phyloP scores from a whole-genome alignment of 2,888 invertebrate species.

The Cactoblastis cactorum region DNA sequence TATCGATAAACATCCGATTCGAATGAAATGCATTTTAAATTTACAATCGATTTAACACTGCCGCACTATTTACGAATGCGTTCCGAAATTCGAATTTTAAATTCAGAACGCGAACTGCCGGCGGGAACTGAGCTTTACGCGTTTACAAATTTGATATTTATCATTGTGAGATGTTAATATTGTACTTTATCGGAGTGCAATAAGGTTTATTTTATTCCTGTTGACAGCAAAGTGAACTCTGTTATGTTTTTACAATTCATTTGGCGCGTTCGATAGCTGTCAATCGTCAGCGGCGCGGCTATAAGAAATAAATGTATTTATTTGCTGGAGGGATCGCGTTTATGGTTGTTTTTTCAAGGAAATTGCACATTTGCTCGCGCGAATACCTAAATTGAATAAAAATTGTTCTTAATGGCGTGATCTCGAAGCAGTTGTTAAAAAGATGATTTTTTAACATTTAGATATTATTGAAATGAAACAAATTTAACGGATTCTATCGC shows the following conservation, averaged over 20 bases:
- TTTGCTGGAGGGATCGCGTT: slow-evolving; percentile 47
- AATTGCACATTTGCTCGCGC: slow-evolving; percentile 44
- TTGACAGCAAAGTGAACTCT: slow-evolving; percentile 26
- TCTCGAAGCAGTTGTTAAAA: not conserved
- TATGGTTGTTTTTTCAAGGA: slow-evolving; percentile 54
- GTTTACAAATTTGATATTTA: slow-evolving; percentile 41
- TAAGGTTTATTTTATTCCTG: slow-evolving; percentile 23
- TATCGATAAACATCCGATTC: slow-evolving; percentile 58
- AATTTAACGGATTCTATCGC: too few relatives aligned
- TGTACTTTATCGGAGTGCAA: slow-evolving; percentile 19
- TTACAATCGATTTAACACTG: slow-evolving; percentile 69
- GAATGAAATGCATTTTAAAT: slow-evolving; percentile 60
- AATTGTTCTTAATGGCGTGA: slow-evolving; percentile 1
- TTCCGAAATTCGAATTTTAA: slow-evolving; percentile 58
- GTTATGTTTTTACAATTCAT: slow-evolving; percentile 45
- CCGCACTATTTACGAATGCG: slow-evolving; percentile 55
- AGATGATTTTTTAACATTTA: too few relatives aligned
- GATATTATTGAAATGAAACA: too few relatives aligned
- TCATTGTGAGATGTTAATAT: slow-evolving; percentile 13
- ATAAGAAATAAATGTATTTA: slow-evolving; percentile 57
- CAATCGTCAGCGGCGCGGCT: slow-evolving; percentile 41
- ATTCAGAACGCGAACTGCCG: slow-evolving; percentile 57
- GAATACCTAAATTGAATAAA: slow-evolving; percentile 24
- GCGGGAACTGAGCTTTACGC: slow-evolving; percentile 57
- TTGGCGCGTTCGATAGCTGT: slow-evolving; percentile 53